Evolutionary conservation across 2,797 vertebrate genomes (phyloP), one percentile per base, ranked within the genome.

Genomic region (Oophaga sylvatica): DNA sequence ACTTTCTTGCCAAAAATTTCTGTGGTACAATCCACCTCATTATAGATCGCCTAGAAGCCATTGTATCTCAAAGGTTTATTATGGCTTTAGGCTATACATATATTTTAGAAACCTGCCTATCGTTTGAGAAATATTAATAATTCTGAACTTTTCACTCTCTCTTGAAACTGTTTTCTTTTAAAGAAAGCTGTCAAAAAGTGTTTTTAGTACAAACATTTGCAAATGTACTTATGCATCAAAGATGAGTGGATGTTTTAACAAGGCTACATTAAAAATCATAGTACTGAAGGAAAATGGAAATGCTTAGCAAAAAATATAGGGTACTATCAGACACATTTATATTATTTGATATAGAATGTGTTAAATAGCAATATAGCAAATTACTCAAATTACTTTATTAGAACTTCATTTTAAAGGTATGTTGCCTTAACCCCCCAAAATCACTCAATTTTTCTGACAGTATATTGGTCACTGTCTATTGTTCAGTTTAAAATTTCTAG

Each of bases 61-160:
- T 86, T 80, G 65, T 70, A 71, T 86, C 53, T 41, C 77, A 86
- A 86, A 86, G 65, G 84, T 80, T 70, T 86, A 86, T 80, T 80
- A 12, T 80, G 53, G 77, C 84, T 80, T 57, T 68, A 41, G 77
- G 77, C 76, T 19, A 80, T 86, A 80, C 84, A 80, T 80, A 79
- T 85, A 70, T 86, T 86, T 86, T 60, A 68, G 62, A 70, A 79
- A 70, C 56, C 26, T 86, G 65, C 84, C 76, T 80, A 70, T 76
- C 57, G 13, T 79, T 85, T 68, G 60, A 79, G 84, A 71, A 80
- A 70, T 80, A 86, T 86, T 86, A 70, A 86, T 86, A 57, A 60
- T 70, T 79, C 62, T 71, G 77, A 86, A 86, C 71, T 84, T 84
- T 41, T 84, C 35, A 62, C 71, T 63, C 56, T 84, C 13, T 75